Percentiles rank a stretch among this genome's conserved stretches.
Conservation (phyloP, 1,140 invertebrate genomes). For the Whitmania pigra region DNA sequence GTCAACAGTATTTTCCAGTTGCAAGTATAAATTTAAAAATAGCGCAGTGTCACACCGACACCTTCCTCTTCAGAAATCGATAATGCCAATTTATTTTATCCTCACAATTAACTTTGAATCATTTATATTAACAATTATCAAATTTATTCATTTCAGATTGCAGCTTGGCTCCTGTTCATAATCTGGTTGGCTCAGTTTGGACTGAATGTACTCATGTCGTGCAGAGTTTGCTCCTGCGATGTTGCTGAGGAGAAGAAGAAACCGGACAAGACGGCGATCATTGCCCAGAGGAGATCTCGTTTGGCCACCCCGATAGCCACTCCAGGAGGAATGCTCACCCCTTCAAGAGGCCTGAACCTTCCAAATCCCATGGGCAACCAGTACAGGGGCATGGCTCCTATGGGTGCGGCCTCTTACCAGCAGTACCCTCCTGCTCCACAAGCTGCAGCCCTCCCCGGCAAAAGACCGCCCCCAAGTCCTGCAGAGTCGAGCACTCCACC, state of each 20-base stretch:
- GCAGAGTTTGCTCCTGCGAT: conserved; percentile 23
- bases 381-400: neutral
- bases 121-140: too few relatives aligned
- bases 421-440: conserved; percentile 8
- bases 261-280: conserved; percentile 14
- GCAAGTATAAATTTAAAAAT: too few relatives aligned
- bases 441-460: neutral
- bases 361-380: conserved; percentile 2
- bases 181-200: conserved; percentile 21
- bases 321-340: conserved; percentile 17
- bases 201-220: conserved; percentile 16
- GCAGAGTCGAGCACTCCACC: neutral
- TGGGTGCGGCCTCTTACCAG: neutral
- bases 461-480: neutral
- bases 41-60: too few relatives aligned
- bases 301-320: conserved; percentile 24
- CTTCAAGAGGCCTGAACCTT: neutral
- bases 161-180: conserved; percentile 22
- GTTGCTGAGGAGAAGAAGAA: conserved; percentile 25
- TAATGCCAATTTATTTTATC: too few relatives aligned
- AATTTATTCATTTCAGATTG: conserved; percentile 7
- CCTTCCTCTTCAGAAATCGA: too few relatives aligned
- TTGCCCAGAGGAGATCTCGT: conserved; percentile 22
- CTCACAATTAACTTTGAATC: too few relatives aligned
- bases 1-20: too few relatives aligned